A percentile compares a stretch with the other conserved stretches of the same genome.
These are phyloP conservation scores for Antennarius striatus DNA, from an alignment of 2,113 vertebrate species.

Conservation along the genomic window DNA sequence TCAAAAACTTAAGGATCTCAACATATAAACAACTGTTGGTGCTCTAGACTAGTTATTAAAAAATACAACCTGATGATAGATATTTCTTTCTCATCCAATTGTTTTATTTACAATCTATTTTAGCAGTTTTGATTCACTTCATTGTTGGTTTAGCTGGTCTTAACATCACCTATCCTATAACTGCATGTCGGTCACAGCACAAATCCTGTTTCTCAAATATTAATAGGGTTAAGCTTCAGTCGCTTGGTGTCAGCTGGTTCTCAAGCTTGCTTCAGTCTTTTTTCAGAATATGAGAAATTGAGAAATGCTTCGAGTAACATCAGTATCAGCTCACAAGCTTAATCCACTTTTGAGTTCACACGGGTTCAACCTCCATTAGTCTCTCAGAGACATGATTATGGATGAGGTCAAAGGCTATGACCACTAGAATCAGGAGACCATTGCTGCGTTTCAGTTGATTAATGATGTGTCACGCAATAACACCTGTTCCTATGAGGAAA, in stretches of 20 bases:
- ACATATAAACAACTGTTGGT: no score
- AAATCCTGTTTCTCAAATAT: not conserved
- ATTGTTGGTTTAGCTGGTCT: no score
- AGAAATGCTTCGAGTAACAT: not conserved
- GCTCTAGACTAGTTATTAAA: no score
- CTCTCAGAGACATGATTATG: slow-evolving; percentile 37
- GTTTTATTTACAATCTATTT: no score
- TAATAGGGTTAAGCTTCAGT: not conserved
- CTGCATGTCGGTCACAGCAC: not conserved
- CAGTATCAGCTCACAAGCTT: slow-evolving; percentile 5
- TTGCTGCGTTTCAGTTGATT: slow-evolving; percentile 71
- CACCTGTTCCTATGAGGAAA: slow-evolving; percentile 67
- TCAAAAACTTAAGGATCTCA: no score
- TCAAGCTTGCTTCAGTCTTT: not conserved
- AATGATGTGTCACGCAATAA: slow-evolving; percentile 58
- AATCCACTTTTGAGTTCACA: slow-evolving; percentile 27
- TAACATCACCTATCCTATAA: no score
- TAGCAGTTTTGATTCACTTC: no score
- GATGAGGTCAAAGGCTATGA: slow-evolving; percentile 57
- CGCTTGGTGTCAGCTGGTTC: not conserved
- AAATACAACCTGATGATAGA: no score
- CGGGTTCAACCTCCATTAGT: slow-evolving; percentile 47
- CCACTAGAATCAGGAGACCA: slow-evolving; percentile 43
- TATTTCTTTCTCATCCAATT: no score
- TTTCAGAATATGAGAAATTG: not conserved